A percentile compares a stretch with the other conserved stretches of the same genome.
Conservation (phyloP, 2,797 vertebrate genomes). For the Mastacembelus armatus region DNA sequence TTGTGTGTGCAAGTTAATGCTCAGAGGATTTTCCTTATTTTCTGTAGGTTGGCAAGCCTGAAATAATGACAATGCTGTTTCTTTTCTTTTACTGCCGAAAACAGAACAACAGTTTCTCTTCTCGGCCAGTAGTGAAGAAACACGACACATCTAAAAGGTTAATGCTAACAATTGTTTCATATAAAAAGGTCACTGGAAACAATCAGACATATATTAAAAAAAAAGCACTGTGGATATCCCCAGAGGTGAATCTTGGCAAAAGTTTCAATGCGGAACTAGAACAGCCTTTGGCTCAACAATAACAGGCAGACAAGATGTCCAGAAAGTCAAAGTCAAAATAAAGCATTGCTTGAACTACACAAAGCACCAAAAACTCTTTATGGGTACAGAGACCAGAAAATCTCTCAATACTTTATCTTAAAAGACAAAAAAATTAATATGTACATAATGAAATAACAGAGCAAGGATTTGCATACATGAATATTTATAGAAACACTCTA, state of each 20-base stretch:
- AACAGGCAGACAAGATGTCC: constrained; percentile 8
- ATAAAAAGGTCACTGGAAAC: constrained; percentile 78
- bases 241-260: constrained; percentile 12
- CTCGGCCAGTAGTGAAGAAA: constrained; percentile 70
- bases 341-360: not conserved
- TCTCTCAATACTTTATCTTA: not conserved
- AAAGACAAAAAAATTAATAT: constrained; percentile 9
- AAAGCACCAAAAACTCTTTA: constrained; percentile 4
- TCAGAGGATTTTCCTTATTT: constrained; percentile 56
- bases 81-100: constrained; percentile 38
- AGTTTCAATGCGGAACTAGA: constrained; percentile 28
- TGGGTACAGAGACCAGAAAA: constrained; percentile 6
- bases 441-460: constrained; percentile 2
- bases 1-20: constrained; percentile 1
- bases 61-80: constrained; percentile 61
- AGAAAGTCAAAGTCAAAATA: constrained; percentile 21
- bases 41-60: constrained; percentile 49
- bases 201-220: constrained; percentile 53
- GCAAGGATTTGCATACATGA: constrained; percentile 6
- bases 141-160: constrained; percentile 76
- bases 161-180: constrained; percentile 68
- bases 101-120: constrained; percentile 58
- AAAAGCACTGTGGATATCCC: constrained; percentile 41
- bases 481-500: constrained; percentile 22
- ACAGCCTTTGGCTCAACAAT: constrained; percentile 15